phyloP scores from a whole-genome alignment of 1,140 invertebrate species.

The Trissolcus basalis region DNA sequence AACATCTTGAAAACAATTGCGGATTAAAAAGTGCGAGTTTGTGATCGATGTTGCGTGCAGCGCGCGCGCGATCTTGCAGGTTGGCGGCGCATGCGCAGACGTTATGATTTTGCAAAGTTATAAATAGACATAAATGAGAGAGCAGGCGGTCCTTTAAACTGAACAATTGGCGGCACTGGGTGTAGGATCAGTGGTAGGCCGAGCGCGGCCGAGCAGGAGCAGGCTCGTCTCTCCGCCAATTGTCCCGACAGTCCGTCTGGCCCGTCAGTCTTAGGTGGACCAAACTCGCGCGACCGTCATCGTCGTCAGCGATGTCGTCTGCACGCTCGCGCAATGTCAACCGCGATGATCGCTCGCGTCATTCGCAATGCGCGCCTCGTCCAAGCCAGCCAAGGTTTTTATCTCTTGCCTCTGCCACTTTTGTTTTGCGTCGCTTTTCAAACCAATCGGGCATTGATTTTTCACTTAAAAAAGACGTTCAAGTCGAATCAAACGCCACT shows the following conservation, averaged over 20 bases:
- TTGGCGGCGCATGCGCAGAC: slow-evolving; percentile 14
- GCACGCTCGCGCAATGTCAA: background rate
- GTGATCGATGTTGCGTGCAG: background rate
- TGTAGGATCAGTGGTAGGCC: background rate
- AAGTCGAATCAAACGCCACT: no score
- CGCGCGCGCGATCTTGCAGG: background rate
- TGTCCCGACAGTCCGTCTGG: background rate
- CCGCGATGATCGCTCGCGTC: background rate
- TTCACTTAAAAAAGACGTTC: no score
- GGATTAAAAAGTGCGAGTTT: no score
- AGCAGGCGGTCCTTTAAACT: slow-evolving; percentile 31
- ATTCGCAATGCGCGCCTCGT: background rate
- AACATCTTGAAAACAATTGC: no score
- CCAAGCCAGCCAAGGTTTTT: background rate
- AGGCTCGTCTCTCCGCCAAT: background rate
- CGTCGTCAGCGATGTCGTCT: background rate
- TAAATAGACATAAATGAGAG: slow-evolving; percentile 19
- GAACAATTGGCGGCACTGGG: slow-evolving; percentile 39
- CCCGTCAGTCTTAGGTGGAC: no score
- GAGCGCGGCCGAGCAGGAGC: background rate
- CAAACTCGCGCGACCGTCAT: no score
- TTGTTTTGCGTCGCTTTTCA: background rate
- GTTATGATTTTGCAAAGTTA: slow-evolving; percentile 12
- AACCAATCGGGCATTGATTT: no score
- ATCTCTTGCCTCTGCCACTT: background rate